phyloP scores from a whole-genome alignment of 2,888 invertebrate species.

The Bruchidius siliquastri region DNA sequence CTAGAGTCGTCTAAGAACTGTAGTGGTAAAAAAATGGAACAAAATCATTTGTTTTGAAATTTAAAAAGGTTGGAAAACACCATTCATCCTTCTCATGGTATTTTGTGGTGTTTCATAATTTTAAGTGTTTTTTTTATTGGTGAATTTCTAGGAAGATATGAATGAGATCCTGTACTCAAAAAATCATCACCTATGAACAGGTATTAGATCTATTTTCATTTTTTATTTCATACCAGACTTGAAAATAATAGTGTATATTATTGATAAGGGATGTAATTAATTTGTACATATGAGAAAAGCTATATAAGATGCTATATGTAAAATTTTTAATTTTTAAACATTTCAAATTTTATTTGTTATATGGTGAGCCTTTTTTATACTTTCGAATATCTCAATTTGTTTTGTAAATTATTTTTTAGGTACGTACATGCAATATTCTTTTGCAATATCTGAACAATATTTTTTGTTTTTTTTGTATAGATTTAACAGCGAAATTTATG shows the following conservation, averaged over 20 bases:
- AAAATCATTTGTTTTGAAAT: background rate
- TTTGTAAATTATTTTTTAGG: background rate
- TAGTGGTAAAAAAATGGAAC: too few species aligned
- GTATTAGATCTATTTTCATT: slow-evolving; percentile 12
- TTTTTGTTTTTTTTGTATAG: slow-evolving; percentile 5
- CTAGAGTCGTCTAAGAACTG: too few species aligned
- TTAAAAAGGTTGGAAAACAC: background rate
- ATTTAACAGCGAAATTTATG: background rate
- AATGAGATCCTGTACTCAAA: slow-evolving; percentile 8
- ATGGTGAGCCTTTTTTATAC: slow-evolving; percentile 18
- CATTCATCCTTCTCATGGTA: background rate
- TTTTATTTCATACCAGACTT: slow-evolving; percentile 18
- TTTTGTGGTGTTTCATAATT: background rate
- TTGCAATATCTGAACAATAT: slow-evolving; percentile 7
- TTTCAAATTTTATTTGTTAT: slow-evolving; percentile 42
- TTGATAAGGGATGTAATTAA: slow-evolving; percentile 35
- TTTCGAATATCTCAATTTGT: background rate
- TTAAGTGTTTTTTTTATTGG: background rate
- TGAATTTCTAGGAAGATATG: background rate
- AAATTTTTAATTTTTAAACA: slow-evolving; percentile 39
- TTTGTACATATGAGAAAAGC: slow-evolving; percentile 42
- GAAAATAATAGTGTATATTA: slow-evolving; percentile 2
- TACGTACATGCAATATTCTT: background rate
- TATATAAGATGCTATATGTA: slow-evolving; percentile 32
- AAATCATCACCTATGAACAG: slow-evolving; percentile 16